Conservation (phyloP, 2,113 vertebrate genomes). For the Hymenochirus boettgeri region DNA sequence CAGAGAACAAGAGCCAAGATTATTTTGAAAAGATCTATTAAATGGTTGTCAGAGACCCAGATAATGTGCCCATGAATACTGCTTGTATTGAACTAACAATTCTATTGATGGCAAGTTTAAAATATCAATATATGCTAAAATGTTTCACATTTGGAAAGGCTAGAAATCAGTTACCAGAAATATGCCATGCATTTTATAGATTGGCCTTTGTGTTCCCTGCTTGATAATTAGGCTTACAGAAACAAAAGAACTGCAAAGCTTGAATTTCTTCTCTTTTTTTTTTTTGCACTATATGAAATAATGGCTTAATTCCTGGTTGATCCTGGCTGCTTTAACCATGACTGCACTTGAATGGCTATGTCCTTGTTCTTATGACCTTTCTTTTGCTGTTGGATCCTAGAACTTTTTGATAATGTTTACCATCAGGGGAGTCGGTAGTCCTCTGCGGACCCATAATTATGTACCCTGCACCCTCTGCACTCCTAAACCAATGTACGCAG, state of each 20-base stretch:
- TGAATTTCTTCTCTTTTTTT: slow-evolving; percentile 58
- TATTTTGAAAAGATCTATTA: background rate
- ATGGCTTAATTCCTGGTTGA: slow-evolving; percentile 81
- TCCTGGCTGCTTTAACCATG: slow-evolving; percentile 79
- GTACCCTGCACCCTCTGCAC: too few relatives aligned
- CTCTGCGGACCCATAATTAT: slow-evolving; percentile 88
- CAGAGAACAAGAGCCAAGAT: background rate
- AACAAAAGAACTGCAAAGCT: slow-evolving; percentile 56
- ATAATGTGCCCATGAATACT: slow-evolving; percentile 1
- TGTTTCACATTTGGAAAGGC: slow-evolving; percentile 18
- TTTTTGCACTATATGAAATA: slow-evolving; percentile 73
- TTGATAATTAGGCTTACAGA: slow-evolving; percentile 53
- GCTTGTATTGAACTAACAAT: background rate
- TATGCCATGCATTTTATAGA: slow-evolving; percentile 46
- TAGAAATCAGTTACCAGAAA: slow-evolving; percentile 42
- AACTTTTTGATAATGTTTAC: slow-evolving; percentile 59
- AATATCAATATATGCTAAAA: background rate
- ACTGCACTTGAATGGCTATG: slow-evolving; percentile 76
- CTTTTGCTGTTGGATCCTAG: slow-evolving; percentile 65
- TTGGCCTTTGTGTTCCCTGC: slow-evolving; percentile 45
- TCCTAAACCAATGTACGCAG: too few relatives aligned
- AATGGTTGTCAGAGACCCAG: background rate
- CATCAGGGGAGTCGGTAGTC: slow-evolving; percentile 69
- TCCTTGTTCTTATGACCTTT: slow-evolving; percentile 82
- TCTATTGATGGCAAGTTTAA: slow-evolving; percentile 6